Percentiles rank a stretch among this genome's conserved stretches.
phyloP scores from a whole-genome alignment of 1,140 invertebrate species.

The Spodoptera litura region DNA sequence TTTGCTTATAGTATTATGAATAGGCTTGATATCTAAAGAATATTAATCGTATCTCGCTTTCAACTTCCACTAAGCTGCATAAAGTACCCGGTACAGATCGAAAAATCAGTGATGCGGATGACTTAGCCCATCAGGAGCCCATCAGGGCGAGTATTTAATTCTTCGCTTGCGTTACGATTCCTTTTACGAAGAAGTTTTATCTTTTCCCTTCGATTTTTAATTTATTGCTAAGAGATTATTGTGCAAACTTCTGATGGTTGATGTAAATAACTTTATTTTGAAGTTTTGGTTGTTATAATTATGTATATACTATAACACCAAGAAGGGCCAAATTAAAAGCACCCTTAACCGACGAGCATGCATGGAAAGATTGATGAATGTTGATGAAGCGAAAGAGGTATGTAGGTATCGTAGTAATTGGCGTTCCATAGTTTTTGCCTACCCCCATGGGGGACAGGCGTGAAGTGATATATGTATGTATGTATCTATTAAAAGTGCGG shows the following conservation, averaged over 20 bases:
- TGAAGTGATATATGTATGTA: too few species aligned
- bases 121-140: slow-evolving; percentile 54
- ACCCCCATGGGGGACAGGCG: too few species aligned
- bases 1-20: too few species aligned
- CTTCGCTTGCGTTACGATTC: slow-evolving; percentile 51
- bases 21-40: neutral
- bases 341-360: too few species aligned
- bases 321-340: too few species aligned
- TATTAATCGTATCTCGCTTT: slow-evolving; percentile 51
- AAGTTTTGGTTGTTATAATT: neutral
- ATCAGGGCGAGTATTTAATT: slow-evolving; percentile 66
- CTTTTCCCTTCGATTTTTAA: slow-evolving; percentile 43
- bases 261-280: neutral
- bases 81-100: slow-evolving; percentile 56
- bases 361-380: too few species aligned
- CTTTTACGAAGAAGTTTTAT: slow-evolving; percentile 46
- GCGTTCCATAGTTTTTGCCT: too few species aligned
- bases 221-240: slow-evolving; percentile 45
- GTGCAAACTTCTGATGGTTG: neutral
- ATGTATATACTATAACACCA: too few species aligned
- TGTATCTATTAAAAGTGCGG: too few species aligned
- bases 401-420: too few species aligned
- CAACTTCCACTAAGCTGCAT: slow-evolving; percentile 36
- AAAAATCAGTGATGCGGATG: slow-evolving; percentile 63
- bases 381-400: too few species aligned